Percentiles rank a stretch among this genome's conserved stretches.
Conservation (phyloP, 2,888 invertebrate species). For the Eristalinus aeneus region DNA sequence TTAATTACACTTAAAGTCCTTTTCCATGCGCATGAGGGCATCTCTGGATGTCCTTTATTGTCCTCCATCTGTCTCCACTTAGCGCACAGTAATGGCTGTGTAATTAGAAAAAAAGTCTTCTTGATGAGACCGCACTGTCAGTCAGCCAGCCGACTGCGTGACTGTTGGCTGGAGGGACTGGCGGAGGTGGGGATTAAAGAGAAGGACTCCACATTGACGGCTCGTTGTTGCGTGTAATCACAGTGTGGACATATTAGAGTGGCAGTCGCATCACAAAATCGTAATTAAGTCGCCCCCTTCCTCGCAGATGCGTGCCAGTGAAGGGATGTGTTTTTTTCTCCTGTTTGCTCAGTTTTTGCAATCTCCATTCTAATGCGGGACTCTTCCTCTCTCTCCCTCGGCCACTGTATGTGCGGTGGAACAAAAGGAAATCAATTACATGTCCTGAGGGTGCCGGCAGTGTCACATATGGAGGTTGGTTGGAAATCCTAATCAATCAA, state of each 20-base stretch:
- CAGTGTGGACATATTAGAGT: conserved; percentile 26
- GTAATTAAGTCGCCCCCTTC: background rate
- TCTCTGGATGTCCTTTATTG: conserved; percentile 29
- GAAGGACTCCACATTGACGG: background rate
- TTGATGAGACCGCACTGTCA: background rate
- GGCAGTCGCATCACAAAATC: background rate
- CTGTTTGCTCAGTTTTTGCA: conserved; percentile 56
- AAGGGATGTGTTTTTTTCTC: too few species aligned
- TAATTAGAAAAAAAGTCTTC: conserved; percentile 55
- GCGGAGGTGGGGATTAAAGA: background rate
- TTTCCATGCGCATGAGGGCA: background rate
- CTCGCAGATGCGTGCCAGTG: background rate
- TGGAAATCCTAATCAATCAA: conserved; percentile 51
- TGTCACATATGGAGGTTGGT: background rate
- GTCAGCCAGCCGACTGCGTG: background rate
- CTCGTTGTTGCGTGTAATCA: background rate
- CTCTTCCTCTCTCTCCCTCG: background rate
- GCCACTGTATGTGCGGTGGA: background rate
- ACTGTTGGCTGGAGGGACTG: too few species aligned
- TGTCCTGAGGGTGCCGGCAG: background rate
- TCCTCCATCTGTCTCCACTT: background rate
- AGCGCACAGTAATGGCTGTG: conserved; percentile 22
- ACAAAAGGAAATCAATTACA: conserved; percentile 21
- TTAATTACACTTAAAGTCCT: conserved; percentile 60
- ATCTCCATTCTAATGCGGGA: conserved; percentile 41